Evolutionary conservation across 2,888 invertebrate genomes (phyloP).

Genomic region (Mesorhabditis belari): DNA sequence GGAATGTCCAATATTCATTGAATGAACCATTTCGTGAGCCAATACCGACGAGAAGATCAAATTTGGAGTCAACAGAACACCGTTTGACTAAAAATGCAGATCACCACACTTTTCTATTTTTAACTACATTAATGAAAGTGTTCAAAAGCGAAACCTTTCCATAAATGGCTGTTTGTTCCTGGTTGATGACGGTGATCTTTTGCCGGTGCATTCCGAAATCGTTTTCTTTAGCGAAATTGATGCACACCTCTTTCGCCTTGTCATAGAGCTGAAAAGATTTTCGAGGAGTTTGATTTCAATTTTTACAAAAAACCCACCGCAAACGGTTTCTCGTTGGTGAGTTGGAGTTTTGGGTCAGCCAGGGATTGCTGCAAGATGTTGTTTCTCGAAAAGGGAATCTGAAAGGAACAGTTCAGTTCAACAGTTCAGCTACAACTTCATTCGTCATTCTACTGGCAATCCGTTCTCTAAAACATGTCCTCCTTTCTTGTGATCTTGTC

Average conservation of each 20-base stretch:
- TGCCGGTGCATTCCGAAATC: constrained; percentile 28
- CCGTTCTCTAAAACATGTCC: too few species aligned
- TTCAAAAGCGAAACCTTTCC: constrained; percentile 38
- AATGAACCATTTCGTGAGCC: constrained; percentile 51
- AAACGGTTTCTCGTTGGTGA: constrained; percentile 15
- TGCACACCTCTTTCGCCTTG: constrained; percentile 49
- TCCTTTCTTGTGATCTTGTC: too few species aligned
- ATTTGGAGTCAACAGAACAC: constrained; percentile 46
- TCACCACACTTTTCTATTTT: background rate
- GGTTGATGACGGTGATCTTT: constrained; percentile 45
- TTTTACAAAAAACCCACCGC: constrained; percentile 12
- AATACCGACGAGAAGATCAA: constrained; percentile 42
- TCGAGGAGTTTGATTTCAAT: background rate
- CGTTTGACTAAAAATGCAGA: constrained; percentile 7
- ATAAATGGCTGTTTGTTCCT: constrained; percentile 35
- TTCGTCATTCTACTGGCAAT: too few species aligned
- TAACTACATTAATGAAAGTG: too few species aligned
- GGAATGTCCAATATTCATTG: constrained; percentile 50
- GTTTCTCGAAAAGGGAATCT: constrained; percentile 31
- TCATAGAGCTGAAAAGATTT: constrained; percentile 34
- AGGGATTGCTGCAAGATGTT: constrained; percentile 33
- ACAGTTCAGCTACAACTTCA: too few species aligned
- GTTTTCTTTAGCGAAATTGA: constrained; percentile 26
- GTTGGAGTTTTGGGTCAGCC: constrained; percentile 16
- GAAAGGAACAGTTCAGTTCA: too few species aligned